Evolutionary conservation across 2,797 vertebrate species (phyloP), one percentile per base, ranked within the genome.

Genomic region (Halcyon chelicuti): DNA sequence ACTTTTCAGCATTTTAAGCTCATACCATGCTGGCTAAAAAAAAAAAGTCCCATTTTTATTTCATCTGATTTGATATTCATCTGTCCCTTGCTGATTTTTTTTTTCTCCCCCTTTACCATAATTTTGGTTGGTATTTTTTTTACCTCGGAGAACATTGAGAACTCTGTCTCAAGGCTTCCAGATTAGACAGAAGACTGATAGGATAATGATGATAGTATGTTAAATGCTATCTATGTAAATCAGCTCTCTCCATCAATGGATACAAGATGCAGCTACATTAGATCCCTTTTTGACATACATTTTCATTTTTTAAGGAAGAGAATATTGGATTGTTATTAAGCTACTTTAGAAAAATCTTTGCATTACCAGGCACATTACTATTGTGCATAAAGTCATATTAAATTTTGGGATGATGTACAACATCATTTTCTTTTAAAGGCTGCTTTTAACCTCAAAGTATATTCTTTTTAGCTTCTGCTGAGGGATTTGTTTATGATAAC

Each of bases 181-280:
- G 71, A 78, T 98, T 97, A 98, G 98, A 98, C 98, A 98, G 98
- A 97, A 98, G 98, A 98, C 98, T 98, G 98, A 98, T 98, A 98
- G 97, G 98, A 98, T 98, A 98, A 98, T 98, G 98, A 98, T 98
- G 98, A 98, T 98, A 98, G 98, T 95, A 97, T 98, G 97, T 98
- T 98, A 98, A 98, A 98, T 98, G 98, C 98, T 97, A 97, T 98
- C 98, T 98, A 98, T 98, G 98, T 98, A 98, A 98, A 98, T 98
- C 98, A 98, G 97, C 86, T 97, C 98, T 97, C 92, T 97, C 98
- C 98, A 98, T 98, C 98, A 98, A 97, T 98, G 98, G 97, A 98
- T 98, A 98, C 98, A 98, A 98, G 98, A 98, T 98, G 98, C 97
- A 97, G 97, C 96, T 98, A 98, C 97, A 98, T 98, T 98, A 98